Base-by-base conservation (phyloP, 1,140 invertebrate species). In the Papilio helenus region DNA sequence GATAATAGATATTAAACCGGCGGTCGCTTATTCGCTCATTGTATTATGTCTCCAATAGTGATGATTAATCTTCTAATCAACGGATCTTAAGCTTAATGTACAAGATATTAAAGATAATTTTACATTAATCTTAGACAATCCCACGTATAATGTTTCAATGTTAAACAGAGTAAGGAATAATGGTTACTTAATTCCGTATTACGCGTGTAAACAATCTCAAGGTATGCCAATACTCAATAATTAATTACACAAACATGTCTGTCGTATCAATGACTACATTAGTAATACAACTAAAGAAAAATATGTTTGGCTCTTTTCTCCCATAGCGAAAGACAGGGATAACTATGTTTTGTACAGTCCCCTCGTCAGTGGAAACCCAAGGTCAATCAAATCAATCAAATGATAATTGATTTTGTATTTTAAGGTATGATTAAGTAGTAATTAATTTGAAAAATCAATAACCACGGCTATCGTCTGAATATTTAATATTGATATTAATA, bases 181-280 rank as follows among this genome's bases (percentile, higher is more conserved):
- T 68, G 26, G 61, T 29, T 68, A 68, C 61, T n/a, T 29, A 29
- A 68, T 68, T 68, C 61, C 26, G 61, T 68, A 68, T 26, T 26
- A 68, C 5, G 26, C 7, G 14, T 29, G 26, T 29, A 68, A 68
- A 68, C 61, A 68, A 29, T 68, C 12, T 68, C 26, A 68, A 68
- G 61, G 4, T 68, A 29, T 68, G 61, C 23, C 61, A 68, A 68
- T 68, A 68, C 20, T 29, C 61, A 3, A 26, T 26, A 68, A 29
- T 68, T 68, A 68, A 34, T 68, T 68, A 34, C 34, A 18, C 61
- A 68, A 68, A 68, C 61, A 68, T 68, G 61, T 68, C 61, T 65
- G 12, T 26, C 61, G 26, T 34, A 29, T 29, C 51, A 18, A 9
- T 55, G 3, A 20, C 5, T 55, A 7, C n/a, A 55, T 3, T n/a